Conservation (phyloP, 2,113 vertebrate genomes). For the Neogale vison region DNA sequence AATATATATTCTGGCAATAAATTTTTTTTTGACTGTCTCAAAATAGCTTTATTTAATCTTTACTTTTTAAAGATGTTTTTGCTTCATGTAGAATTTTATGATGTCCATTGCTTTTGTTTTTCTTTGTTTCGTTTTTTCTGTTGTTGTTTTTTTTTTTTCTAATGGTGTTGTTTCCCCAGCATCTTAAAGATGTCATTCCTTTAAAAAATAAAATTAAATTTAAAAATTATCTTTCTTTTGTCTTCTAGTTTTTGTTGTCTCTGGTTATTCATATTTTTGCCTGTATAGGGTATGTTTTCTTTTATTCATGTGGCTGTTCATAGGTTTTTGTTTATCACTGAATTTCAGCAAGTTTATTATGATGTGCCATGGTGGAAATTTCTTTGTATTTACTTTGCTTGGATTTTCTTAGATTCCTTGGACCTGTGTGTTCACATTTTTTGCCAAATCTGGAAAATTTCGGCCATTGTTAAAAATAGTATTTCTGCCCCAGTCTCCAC, state of each 20-base stretch:
- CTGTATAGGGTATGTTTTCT: not conserved
- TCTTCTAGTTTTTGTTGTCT: not conserved
- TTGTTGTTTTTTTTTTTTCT: not conserved
- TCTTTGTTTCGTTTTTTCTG: not conserved
- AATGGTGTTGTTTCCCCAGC: not conserved
- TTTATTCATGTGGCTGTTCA: not conserved
- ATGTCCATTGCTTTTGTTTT: not conserved
- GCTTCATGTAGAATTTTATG: not conserved
- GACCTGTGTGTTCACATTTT: not conserved
- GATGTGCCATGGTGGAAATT: not conserved
- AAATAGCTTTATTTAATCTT: not conserved
- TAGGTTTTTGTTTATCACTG: not conserved
- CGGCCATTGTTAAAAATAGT: not conserved
- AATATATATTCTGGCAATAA: not conserved
- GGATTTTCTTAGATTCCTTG: not conserved
- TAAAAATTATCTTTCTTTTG: not conserved
- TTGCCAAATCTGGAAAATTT: not conserved
- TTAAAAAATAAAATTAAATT: not conserved
- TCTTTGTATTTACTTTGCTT: not conserved
- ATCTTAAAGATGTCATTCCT: not conserved
- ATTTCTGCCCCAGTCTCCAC: not conserved
- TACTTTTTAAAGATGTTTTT: slow-evolving; percentile 12
- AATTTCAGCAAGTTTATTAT: slow-evolving; percentile 32
- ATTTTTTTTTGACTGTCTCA: not conserved
- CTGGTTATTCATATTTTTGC: not conserved